These are phyloP conservation scores for Penaeus indicus DNA, from an alignment of 1,140 invertebrate species.

Conservation along the genomic window DNA sequence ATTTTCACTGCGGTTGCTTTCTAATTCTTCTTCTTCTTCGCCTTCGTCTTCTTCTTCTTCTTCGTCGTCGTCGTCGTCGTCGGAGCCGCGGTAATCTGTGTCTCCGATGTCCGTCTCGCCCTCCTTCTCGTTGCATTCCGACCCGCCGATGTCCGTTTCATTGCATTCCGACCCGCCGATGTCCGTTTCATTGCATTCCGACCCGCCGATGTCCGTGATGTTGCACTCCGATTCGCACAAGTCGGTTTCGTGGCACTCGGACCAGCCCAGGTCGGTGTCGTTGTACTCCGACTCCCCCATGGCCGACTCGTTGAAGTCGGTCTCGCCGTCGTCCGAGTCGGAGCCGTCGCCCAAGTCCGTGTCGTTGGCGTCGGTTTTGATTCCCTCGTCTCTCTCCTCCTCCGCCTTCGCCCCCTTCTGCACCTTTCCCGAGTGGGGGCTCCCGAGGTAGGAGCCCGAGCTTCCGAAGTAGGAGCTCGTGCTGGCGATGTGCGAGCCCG, in stretches of 20 bases:
- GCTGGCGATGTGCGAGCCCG: neutral
- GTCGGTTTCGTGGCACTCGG: neutral
- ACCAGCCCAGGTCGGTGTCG: neutral
- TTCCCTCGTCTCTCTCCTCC: neutral
- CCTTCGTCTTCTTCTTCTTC: conserved; percentile 5
- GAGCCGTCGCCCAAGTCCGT: neutral
- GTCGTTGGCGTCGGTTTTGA: conserved; percentile 8
- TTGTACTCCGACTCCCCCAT: conserved; percentile 11
- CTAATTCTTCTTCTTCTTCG: neutral
- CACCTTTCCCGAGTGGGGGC: neutral
- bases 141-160: conserved; percentile 18
- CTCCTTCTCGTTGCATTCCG: conserved; percentile 15
- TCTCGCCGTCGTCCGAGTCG: neutral
- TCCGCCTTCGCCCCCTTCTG: no score
- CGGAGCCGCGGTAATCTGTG: neutral
- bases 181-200: conserved; percentile 29
- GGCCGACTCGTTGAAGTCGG: neutral
- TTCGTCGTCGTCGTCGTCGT: neutral
- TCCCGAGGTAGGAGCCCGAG: neutral
- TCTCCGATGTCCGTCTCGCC: conserved; percentile 26
- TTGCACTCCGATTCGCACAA: neutral
- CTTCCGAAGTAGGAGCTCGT: neutral
- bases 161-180: conserved; percentile 17
- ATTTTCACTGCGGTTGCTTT: neutral
- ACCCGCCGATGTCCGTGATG: conserved; percentile 16